Evolutionary conservation across 2,797 vertebrate species (phyloP).

Genomic region (Neosilurus hyrtlii): DNA sequence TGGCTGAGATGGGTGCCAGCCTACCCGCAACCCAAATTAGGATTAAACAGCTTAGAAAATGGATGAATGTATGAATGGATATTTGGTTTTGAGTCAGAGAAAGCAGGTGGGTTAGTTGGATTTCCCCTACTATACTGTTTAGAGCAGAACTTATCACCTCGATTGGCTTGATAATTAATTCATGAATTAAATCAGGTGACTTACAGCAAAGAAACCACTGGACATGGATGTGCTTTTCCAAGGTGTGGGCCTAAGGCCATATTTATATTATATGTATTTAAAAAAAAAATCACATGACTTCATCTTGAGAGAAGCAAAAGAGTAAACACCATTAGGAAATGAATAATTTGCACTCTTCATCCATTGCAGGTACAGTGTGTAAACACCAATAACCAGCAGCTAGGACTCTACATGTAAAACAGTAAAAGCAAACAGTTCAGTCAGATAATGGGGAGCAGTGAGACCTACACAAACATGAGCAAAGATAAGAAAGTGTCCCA

Average conservation of each 20-base stretch:
- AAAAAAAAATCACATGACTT: not conserved
- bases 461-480: conserved; percentile 64
- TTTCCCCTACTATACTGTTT: not conserved
- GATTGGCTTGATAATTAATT: conserved; percentile 16
- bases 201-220: conserved; percentile 4
- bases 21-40: too few relatives aligned
- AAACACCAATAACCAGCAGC: conserved; percentile 50
- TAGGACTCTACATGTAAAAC: conserved; percentile 49
- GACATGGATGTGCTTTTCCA: not conserved
- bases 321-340: not conserved
- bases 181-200: not conserved
- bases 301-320: conserved; percentile 1
- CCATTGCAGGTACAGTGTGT: conserved; percentile 25
- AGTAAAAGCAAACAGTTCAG: conserved; percentile 44
- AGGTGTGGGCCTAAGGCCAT: not conserved
- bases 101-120: not conserved
- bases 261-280: not conserved
- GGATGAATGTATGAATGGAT: too few relatives aligned
- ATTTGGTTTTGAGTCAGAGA: too few relatives aligned
- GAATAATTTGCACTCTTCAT: conserved; percentile 20
- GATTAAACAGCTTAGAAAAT: too few relatives aligned
- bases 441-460: conserved; percentile 43
- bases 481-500: conserved; percentile 61
- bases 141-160: not conserved
- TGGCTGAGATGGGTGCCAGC: too few relatives aligned